Base-by-base conservation (phyloP, 2,797 vertebrate genomes). In the Myotis daubentonii region DNA sequence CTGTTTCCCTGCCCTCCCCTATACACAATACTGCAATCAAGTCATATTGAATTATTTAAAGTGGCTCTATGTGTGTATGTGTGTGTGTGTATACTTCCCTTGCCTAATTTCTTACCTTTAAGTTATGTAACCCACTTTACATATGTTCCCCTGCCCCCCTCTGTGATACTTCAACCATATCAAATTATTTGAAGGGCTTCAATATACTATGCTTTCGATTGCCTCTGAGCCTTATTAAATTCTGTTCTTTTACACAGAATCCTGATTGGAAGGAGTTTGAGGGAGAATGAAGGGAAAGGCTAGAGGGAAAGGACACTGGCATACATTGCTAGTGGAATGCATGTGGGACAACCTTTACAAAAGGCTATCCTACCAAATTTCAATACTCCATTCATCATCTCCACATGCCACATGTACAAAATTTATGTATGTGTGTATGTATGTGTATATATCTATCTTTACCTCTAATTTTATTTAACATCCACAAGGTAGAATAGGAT, bases 231-330 rank as follows among this genome's bases (percentile, higher is more conserved):
- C 44, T 84, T 86, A 25, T 66, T 68, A 74, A 82, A 28, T 80
- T 53, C 23, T 89, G 2, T 74, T 89, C 19, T 96, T 94, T 84
- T 30, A 57, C 9, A 41, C 13, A 62, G 30, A 95, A 84, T 91
- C 20, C 36, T 62, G 33, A 44, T 55, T 75, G 28, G 25, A 65
- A 91, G 85, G 44, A 66, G 10, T 89, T 94, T 47, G 93, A 92
- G n/a, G 25, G 51, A 74, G 17, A 83, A 84, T 41, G 25, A 44
- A 85, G 94, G 2, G 51, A 87, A 85, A 95, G 11, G 17, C 23
- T 87, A 8, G 30, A 71, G 38, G 20, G 4, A 91, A 88, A 57
- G 86, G 65, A 86, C 5, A 53, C 13, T 66, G 13, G 44, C n/a
- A 53, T 12, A n/a, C 41, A 55, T 84, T 38, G n/a, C 47, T 53